Evolutionary conservation across 2,797 vertebrate species (phyloP).

Genomic region (Tiaroga cobitis): DNA sequence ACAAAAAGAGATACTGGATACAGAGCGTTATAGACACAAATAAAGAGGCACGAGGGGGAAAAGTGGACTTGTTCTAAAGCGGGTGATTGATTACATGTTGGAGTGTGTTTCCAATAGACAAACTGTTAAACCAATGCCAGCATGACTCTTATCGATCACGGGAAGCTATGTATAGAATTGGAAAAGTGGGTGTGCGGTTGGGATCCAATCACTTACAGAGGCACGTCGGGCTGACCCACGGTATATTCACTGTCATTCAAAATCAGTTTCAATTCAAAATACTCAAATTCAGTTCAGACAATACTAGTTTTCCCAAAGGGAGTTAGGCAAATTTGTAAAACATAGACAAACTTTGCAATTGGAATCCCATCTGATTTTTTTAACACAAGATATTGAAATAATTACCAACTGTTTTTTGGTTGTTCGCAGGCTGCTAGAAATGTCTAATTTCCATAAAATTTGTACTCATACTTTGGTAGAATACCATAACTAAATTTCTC

Average conservation of each 20-base stretch:
- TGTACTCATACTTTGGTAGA: background rate
- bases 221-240: background rate
- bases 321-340: background rate
- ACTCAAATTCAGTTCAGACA: background rate
- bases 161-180: slow-evolving; percentile 50
- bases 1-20: background rate
- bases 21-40: background rate
- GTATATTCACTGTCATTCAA: background rate
- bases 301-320: background rate
- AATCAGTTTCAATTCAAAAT: background rate
- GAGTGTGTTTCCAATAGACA: slow-evolving; percentile 56
- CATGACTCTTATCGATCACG: slow-evolving; percentile 52
- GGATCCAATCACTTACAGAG: background rate
- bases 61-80: slow-evolving; percentile 41
- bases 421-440: background rate
- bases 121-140: slow-evolving; percentile 53
- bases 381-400: background rate
- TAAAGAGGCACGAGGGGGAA: background rate
- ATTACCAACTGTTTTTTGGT: background rate
- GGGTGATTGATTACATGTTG: slow-evolving; percentile 55
- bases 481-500: background rate
- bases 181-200: slow-evolving; percentile 34
- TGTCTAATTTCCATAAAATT: background rate
- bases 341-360: background rate
- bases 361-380: background rate